phyloP scores from a whole-genome alignment of 2,797 vertebrate species.

The Eupleurogrammus muticus region DNA sequence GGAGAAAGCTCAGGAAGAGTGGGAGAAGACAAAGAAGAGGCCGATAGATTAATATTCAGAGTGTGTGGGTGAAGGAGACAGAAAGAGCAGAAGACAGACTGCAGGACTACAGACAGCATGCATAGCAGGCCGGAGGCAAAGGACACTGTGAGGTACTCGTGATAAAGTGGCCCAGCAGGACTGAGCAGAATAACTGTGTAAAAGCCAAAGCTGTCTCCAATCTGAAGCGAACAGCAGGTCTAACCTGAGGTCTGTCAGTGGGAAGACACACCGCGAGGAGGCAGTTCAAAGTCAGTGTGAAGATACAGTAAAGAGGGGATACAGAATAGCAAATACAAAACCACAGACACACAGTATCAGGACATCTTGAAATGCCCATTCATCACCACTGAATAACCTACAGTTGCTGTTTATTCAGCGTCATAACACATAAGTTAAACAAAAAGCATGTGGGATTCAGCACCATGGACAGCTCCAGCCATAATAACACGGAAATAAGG shows the following conservation, averaged over 20 bases:
- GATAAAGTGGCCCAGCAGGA: slow-evolving; percentile 47
- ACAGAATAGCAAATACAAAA: slow-evolving; percentile 18
- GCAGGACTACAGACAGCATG: slow-evolving; percentile 3
- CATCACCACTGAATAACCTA: slow-evolving; percentile 7
- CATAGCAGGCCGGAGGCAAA: slow-evolving; percentile 24
- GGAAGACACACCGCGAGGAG: slow-evolving; percentile 29
- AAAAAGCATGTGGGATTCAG: slow-evolving; percentile 40
- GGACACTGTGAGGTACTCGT: slow-evolving; percentile 29
- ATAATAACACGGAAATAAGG: background rate
- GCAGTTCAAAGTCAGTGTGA: slow-evolving; percentile 42
- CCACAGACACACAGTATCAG: slow-evolving; percentile 10
- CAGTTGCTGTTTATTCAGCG: slow-evolving; percentile 12
- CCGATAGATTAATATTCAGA: slow-evolving; percentile 35
- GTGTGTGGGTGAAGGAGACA: slow-evolving; percentile 26
- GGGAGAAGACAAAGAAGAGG: slow-evolving; percentile 34
- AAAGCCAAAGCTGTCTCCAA: slow-evolving; percentile 34
- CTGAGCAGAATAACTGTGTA: slow-evolving; percentile 18
- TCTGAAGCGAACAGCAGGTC: slow-evolving; percentile 41
- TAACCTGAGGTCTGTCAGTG: slow-evolving; percentile 49
- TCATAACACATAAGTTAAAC: background rate
- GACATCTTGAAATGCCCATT: slow-evolving; percentile 34
- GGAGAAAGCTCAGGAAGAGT: slow-evolving; percentile 23
- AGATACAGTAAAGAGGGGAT: slow-evolving; percentile 23
- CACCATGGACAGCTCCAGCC: slow-evolving; percentile 54
- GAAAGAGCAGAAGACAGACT: slow-evolving; percentile 19